phyloP scores from a whole-genome alignment of 2,797 vertebrate genomes.

The Catamblyrhynchus diadema region DNA sequence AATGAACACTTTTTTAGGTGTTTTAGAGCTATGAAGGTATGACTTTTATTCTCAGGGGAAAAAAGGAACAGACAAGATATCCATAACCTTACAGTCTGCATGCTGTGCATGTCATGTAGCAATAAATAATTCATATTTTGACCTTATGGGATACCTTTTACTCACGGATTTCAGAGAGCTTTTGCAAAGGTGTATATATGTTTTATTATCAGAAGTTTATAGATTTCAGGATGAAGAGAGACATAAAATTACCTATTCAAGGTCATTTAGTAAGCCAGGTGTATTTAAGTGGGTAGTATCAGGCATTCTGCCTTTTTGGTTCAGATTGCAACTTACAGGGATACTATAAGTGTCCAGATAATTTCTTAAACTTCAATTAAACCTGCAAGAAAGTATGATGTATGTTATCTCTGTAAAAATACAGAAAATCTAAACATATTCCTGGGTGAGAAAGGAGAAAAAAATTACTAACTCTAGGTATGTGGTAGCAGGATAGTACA shows the following conservation, averaged over 20 bases:
- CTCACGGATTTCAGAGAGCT: conserved; percentile 36
- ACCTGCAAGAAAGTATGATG: not conserved
- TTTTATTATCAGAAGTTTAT: conserved; percentile 26
- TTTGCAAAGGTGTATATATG: conserved; percentile 25
- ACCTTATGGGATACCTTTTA: conserved; percentile 54
- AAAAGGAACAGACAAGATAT: conserved; percentile 35
- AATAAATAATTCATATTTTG: conserved; percentile 65
- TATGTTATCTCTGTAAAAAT: not conserved
- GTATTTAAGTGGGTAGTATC: not conserved
- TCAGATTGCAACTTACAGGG: not conserved
- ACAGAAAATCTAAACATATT: not conserved
- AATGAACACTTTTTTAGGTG: not conserved
- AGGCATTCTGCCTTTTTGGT: not conserved
- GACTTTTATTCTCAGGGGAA: not conserved
- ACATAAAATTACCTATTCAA: conserved; percentile 3
- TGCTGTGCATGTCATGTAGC: conserved; percentile 50
- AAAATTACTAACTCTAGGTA: not conserved
- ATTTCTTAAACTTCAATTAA: not conserved
- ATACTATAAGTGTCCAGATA: not conserved
- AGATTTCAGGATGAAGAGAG: not conserved
- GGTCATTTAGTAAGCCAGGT: not conserved
- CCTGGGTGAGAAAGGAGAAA: not conserved
- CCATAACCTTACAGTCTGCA: conserved; percentile 15
- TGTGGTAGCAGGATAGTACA: not conserved
- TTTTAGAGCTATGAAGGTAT: not conserved